phyloP scores from a whole-genome alignment of 2,113 vertebrate species.

The Pluvialis apricaria region DNA sequence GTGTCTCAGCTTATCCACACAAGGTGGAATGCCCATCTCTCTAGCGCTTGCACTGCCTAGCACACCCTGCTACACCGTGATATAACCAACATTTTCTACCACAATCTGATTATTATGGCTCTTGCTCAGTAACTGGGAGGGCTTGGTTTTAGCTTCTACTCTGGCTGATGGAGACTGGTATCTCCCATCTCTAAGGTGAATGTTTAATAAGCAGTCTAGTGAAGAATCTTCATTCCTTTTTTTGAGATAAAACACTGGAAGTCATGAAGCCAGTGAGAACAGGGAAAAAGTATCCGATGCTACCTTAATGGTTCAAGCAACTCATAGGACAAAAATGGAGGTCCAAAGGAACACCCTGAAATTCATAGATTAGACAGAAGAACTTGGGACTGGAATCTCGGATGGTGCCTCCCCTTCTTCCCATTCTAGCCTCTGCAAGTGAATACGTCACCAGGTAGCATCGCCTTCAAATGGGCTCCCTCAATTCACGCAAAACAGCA shows the following conservation, averaged over 20 bases:
- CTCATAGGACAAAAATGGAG: background rate
- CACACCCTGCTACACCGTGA: background rate
- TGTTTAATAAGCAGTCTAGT: background rate
- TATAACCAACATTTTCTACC: background rate
- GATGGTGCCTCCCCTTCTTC: background rate
- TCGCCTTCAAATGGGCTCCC: background rate
- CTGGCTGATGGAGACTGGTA: background rate
- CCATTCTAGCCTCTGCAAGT: background rate
- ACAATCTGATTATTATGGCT: background rate
- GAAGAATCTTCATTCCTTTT: background rate
- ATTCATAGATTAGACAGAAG: background rate
- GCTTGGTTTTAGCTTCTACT: background rate
- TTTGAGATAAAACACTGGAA: background rate
- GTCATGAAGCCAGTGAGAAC: background rate
- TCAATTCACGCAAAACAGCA: background rate
- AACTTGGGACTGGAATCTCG: background rate
- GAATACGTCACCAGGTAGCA: background rate
- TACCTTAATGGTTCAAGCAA: background rate
- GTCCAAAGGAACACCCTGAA: background rate
- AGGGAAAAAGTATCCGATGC: background rate
- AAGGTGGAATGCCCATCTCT: background rate
- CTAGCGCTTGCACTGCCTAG: rapidly evolving
- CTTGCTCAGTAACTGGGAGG: background rate
- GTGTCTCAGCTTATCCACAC: background rate
- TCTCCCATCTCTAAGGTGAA: background rate